Percentiles rank a stretch among this genome's conserved stretches.
phyloP scores from a whole-genome alignment of 2,113 vertebrate species.

The Tor tambroides region DNA sequence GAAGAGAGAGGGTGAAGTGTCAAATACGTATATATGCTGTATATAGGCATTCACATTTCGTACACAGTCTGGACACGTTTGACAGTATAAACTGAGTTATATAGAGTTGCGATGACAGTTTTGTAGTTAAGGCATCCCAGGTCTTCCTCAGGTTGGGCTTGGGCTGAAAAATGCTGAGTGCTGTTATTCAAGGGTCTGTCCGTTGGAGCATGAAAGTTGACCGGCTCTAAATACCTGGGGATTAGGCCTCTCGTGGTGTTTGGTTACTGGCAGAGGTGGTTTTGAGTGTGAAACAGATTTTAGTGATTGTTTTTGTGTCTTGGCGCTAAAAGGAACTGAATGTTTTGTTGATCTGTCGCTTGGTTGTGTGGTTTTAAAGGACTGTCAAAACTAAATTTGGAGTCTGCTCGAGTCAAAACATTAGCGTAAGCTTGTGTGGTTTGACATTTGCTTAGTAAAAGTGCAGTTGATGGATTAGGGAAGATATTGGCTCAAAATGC shows the following conservation, averaged over 20 bases:
- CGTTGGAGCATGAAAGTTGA: background rate
- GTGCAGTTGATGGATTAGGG: conserved; percentile 20
- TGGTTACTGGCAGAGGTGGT: background rate
- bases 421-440: conserved; percentile 13
- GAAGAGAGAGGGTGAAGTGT: background rate
- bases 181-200: conserved; percentile 16
- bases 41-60: background rate
- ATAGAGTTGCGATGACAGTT: background rate
- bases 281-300: background rate
- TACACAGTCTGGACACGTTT: background rate
- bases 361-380: background rate
- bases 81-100: background rate
- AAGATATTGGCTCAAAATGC: background rate
- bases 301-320: background rate
- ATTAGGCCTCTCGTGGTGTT: background rate
- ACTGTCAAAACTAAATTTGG: background rate
- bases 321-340: background rate
- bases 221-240: background rate
- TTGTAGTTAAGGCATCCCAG: background rate
- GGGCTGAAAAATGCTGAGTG: conserved; percentile 11
- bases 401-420: background rate
- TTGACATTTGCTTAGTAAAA: conserved; percentile 11
- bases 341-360: background rate
- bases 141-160: background rate
- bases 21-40: background rate